Percentiles rank a stretch among this genome's conserved stretches.
phyloP scores from a whole-genome alignment of 2,797 vertebrate species.

The Chelon labrosus region DNA sequence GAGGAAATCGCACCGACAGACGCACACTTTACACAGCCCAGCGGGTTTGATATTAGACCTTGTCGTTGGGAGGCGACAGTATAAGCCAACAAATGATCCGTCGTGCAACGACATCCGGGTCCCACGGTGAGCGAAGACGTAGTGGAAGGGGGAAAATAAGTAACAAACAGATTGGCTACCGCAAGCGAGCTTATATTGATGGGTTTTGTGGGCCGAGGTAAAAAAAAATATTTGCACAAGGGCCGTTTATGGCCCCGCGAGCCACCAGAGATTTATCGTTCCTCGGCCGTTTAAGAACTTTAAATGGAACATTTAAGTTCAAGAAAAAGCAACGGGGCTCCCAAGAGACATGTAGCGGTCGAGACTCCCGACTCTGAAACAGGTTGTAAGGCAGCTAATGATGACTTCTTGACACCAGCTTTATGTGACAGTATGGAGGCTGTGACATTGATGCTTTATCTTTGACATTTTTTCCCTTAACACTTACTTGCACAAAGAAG shows the following conservation, averaged over 20 bases:
- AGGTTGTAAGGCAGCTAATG: neutral
- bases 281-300: constrained; percentile 42
- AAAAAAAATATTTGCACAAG: constrained; percentile 62
- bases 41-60: constrained; percentile 11
- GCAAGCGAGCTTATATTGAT: constrained; percentile 32
- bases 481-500: too few species aligned
- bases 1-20: constrained; percentile 28
- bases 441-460: too few species aligned
- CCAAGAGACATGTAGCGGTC: constrained; percentile 12
- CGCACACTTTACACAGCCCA: constrained; percentile 8
- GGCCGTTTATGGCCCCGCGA: constrained; percentile 45
- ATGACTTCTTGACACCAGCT: neutral
- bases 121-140: constrained; percentile 8
- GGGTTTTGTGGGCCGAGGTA: constrained; percentile 45
- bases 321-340: constrained; percentile 28
- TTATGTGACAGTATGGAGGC: neutral
- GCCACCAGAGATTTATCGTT: constrained; percentile 54
- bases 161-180: too few species aligned
- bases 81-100: neutral
- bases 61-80: constrained; percentile 6
- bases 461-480: too few species aligned
- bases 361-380: neutral
- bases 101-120: neutral
- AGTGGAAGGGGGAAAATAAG: too few species aligned
- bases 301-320: constrained; percentile 51